Evolutionary conservation across 2,888 invertebrate species (phyloP), one percentile per base, ranked within the genome.

Genomic region (Cephus pygmeus): DNA sequence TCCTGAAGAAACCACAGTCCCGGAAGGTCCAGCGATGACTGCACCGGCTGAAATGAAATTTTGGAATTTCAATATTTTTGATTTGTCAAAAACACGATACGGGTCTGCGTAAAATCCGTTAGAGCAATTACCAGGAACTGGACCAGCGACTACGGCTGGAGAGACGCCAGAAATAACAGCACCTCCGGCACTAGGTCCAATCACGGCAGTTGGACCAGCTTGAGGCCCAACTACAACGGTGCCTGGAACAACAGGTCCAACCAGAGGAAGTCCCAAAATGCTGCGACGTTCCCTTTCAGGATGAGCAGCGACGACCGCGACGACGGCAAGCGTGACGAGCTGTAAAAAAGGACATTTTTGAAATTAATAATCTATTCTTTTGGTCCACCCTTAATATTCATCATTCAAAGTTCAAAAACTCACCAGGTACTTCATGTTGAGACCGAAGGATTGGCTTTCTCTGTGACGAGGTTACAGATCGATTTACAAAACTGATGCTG

Each of bases 361-460:
- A 35, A 23, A 69, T n/a, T n/a, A 69, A 69, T 9, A 23, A n/a
- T n/a, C n/a, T 30, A 33, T 69, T 3, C 1, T 4, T 6, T 31
- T 69, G 3, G 11, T 6, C 11, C 11, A 35, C 30, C 11, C 30
- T 12, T 11, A 69, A 69, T 9, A 69, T 30, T 12, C 12, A 3
- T 31, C 30, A 3, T 69, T 30, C 69, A n/a, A 33, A 11, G n/a
- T 31, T 69, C 69, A 0, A 69, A 33, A 31, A 34, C 80, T 86
- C 83, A 86, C 86, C 85, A 86, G 74, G 80, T 76, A 77, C 78
- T 86, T 86, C 86, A 86, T 86, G 81, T 78, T 84, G 84, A 78
- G 75, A 40, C 40, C 40, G 40, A 15, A 40, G 40, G 4, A 40
- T 40, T 36, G 12, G 4, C 36, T 36, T 36, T 6, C 6, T 40